Conservation (phyloP, 1,140 invertebrate genomes). For the Aphelenchoides avenae region DNA sequence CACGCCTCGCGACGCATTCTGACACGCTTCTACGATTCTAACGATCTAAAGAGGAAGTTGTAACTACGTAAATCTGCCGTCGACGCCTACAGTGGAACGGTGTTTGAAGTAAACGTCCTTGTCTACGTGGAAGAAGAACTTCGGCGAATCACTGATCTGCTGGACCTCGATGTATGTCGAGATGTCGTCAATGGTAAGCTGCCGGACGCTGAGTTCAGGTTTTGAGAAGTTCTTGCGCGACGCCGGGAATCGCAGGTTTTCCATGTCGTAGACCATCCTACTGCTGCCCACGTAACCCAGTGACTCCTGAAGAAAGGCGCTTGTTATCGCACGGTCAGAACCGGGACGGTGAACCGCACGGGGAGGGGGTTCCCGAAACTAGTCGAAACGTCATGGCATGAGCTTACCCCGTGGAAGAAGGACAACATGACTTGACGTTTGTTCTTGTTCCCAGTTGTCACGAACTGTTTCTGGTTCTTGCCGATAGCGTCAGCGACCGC, state of each 20-base stretch:
- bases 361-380: no score
- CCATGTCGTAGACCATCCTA: conserved; percentile 38
- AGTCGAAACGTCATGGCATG: conserved; percentile 13
- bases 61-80: conserved; percentile 9
- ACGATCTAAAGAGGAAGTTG: conserved; percentile 18
- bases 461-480: conserved; percentile 31
- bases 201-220: conserved; percentile 19
- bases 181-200: conserved; percentile 26
- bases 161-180: conserved; percentile 35
- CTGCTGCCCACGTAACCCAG: conserved; percentile 51
- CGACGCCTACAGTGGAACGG: conserved; percentile 19
- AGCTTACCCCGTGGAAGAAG: conserved; percentile 43
- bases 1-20: no score
- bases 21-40: conserved; percentile 9
- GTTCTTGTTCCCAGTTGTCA: conserved; percentile 14
- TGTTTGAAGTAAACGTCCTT: conserved; percentile 24
- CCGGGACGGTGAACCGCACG: no score
- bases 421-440: conserved; percentile 39
- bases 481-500: conserved; percentile 46
- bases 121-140: conserved; percentile 39
- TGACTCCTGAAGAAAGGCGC: conserved; percentile 43
- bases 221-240: conserved; percentile 22
- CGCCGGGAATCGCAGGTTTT: conserved; percentile 23
- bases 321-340: no score
- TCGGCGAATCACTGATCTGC: conserved; percentile 21